Evolutionary conservation across 2,113 vertebrate species (phyloP).

Genomic region (Ptilorrhoa leucosticta): DNA sequence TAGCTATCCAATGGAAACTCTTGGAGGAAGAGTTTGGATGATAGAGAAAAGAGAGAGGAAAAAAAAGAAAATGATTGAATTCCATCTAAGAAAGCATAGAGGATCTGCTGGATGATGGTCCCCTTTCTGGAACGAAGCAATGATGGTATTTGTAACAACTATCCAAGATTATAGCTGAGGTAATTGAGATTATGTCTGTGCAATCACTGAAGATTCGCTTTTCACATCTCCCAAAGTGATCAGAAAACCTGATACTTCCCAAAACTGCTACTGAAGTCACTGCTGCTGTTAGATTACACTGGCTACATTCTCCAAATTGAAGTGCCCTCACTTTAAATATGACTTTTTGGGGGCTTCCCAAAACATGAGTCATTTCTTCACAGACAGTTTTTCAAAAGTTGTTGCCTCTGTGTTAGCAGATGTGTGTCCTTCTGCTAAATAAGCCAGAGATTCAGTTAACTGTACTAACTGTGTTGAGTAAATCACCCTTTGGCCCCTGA

Average conservation of each 20-base stretch:
- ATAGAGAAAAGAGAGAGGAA: not conserved
- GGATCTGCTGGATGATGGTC: not conserved
- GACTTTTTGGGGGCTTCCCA: not conserved
- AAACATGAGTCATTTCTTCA: not conserved
- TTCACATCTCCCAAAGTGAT: not conserved
- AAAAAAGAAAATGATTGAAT: not conserved
- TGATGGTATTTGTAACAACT: not conserved
- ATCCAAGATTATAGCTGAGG: not conserved
- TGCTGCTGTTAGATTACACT: not conserved
- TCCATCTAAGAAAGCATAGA: not conserved
- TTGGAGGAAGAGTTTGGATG: not conserved
- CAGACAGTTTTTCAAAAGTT: slow-evolving; percentile 3
- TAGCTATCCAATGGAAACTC: not conserved
- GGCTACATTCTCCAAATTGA: not conserved
- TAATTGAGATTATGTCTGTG: not conserved
- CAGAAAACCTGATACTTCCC: not conserved
- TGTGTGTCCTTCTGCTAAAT: not conserved
- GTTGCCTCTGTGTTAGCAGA: slow-evolving; percentile 21
- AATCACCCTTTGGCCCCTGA: not conserved
- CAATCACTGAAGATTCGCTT: not conserved
- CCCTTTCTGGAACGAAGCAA: not conserved
- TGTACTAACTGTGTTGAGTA: not conserved
- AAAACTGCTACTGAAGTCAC: not conserved
- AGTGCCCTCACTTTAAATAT: not conserved
- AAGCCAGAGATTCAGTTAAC: not conserved